These are phyloP conservation scores for Chymomyza caudatula DNA, from an alignment of 2,888 invertebrate genomes.

Conservation along the genomic window DNA sequence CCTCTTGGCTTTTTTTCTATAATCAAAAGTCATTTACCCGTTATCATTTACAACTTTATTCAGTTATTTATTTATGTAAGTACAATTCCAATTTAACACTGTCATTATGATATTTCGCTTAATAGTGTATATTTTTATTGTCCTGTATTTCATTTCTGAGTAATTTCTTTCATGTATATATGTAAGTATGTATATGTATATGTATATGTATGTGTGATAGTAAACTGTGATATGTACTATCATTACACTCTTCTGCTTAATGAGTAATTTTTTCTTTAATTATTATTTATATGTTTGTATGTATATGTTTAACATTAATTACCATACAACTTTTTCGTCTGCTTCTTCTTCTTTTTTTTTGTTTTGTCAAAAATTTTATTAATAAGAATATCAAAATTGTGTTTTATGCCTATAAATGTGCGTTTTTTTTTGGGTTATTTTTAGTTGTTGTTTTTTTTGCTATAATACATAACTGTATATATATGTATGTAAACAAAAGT, in stretches of 20 bases:
- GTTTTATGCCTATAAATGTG: not conserved
- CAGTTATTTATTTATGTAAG: conserved; percentile 36
- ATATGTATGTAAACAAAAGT: not conserved
- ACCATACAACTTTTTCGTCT: not conserved
- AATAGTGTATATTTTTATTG: conserved; percentile 46
- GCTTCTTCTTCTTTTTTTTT: not conserved
- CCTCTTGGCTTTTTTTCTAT: too few species aligned
- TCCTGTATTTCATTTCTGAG: conserved; percentile 60
- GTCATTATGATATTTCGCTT: not conserved
- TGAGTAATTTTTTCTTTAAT: not conserved
- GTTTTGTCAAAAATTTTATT: not conserved
- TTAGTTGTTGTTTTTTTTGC: not conserved
- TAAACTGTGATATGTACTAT: not conserved
- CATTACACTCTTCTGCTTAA: not conserved
- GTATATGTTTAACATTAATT: not conserved
- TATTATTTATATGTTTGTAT: not conserved
- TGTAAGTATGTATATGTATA: conserved; percentile 21
- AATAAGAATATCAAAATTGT: not conserved
- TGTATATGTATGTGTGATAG: conserved; percentile 7
- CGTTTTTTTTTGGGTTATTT: not conserved
- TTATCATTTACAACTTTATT: conserved; percentile 12
- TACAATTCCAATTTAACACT: conserved; percentile 32
- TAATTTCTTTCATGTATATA: conserved; percentile 33
- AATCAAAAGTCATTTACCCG: not conserved
- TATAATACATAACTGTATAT: not conserved